Percentiles rank a stretch among this genome's conserved stretches.
These are phyloP conservation scores for Dissostichus mawsoni DNA, from an alignment of 2,113 vertebrate species.

Conservation along the genomic window DNA sequence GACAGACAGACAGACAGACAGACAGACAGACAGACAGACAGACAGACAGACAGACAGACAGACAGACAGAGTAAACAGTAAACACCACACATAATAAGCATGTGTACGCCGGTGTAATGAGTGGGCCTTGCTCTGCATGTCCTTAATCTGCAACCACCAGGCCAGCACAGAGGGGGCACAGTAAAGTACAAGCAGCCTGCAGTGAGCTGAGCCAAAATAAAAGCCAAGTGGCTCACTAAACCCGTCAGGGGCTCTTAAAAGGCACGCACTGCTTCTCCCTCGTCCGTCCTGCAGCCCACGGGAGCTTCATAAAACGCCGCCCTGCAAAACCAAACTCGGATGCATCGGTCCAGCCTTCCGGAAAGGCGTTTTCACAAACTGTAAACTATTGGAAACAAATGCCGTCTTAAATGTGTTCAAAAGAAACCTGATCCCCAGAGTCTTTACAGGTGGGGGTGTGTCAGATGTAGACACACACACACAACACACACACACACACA, in stretches of 20 bases:
- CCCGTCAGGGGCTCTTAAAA: slow-evolving; percentile 69
- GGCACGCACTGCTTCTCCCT: slow-evolving; percentile 58
- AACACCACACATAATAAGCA: slow-evolving; percentile 52
- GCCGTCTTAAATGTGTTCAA: slow-evolving; percentile 80
- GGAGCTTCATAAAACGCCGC: slow-evolving; percentile 61
- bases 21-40: no score
- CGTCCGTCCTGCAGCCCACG: slow-evolving; percentile 50
- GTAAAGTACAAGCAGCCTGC: slow-evolving; percentile 78
- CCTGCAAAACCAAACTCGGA: slow-evolving; percentile 54
- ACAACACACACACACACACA: slow-evolving; percentile 1
- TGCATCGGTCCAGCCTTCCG: slow-evolving; percentile 63
- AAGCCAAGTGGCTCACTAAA: slow-evolving; percentile 75
- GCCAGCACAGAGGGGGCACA: slow-evolving; percentile 70
- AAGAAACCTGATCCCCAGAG: slow-evolving; percentile 78
- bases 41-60: no score
- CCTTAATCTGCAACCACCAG: slow-evolving; percentile 72
- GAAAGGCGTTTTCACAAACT: slow-evolving; percentile 73
- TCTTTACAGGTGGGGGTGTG: slow-evolving; percentile 77
- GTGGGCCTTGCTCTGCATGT: slow-evolving; percentile 63
- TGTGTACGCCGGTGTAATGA: slow-evolving; percentile 59
- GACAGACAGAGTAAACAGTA: no score
- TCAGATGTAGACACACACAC: slow-evolving; percentile 25
- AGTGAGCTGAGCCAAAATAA: slow-evolving; percentile 77
- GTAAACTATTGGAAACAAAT: slow-evolving; percentile 79
- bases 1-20: no score